Evolutionary conservation across 2,797 vertebrate species (phyloP).

Genomic region (Ptychobarbus kaznakovi): DNA sequence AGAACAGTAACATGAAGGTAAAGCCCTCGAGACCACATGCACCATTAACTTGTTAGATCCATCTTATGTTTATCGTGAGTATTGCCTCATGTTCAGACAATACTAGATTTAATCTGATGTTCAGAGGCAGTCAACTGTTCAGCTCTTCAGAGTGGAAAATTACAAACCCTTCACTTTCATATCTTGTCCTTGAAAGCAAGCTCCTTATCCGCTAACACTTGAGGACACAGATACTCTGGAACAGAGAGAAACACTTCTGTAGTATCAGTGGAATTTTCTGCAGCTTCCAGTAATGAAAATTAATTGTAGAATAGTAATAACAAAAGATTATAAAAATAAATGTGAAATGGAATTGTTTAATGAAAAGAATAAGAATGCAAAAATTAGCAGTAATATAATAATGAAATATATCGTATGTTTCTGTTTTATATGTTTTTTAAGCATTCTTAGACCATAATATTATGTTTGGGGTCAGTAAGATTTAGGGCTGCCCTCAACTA

Average conservation of each 20-base stretch:
- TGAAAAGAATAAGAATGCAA: too few relatives aligned
- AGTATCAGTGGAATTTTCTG: neutral
- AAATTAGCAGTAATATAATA: too few relatives aligned
- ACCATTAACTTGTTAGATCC: neutral
- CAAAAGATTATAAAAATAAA: neutral
- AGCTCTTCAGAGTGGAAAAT: slow-evolving; percentile 2
- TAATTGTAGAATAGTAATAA: neutral
- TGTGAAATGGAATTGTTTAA: neutral
- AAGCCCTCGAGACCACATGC: neutral
- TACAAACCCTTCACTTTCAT: neutral
- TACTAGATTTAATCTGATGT: neutral
- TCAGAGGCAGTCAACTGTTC: neutral
- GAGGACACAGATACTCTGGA: neutral
- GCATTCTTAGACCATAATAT: neutral
- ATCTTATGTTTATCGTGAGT: neutral
- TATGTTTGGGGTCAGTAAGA: neutral
- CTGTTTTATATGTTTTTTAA: too few relatives aligned
- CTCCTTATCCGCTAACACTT: neutral
- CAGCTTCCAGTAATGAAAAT: neutral
- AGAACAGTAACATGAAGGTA: slow-evolving; percentile 94
- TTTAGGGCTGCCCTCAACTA: too few relatives aligned
- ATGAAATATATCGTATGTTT: too few relatives aligned
- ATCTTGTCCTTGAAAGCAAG: slow-evolving; percentile 9
- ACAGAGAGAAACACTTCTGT: neutral
- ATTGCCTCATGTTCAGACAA: neutral